Evolutionary conservation across 2,888 invertebrate species (phyloP).

Genomic region (Xanthostigma xanthostigma): DNA sequence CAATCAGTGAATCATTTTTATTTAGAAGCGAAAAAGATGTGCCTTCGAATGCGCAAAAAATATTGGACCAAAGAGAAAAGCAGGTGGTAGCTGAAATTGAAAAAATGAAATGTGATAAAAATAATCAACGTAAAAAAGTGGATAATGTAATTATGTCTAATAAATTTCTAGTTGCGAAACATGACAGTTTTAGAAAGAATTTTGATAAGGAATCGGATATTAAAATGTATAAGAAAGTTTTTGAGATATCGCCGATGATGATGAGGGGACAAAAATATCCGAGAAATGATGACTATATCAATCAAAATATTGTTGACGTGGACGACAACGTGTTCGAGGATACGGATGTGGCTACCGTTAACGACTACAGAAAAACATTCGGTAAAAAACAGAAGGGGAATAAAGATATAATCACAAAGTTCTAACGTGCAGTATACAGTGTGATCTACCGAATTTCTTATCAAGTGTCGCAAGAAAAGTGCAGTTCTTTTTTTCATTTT

Average conservation of each 20-base stretch:
- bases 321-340: not conserved
- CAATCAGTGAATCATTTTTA: not conserved
- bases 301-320: not conserved
- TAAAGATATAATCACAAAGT: not conserved
- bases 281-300: not conserved
- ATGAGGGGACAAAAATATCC: conserved; percentile 1
- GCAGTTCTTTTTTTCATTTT: too few species aligned
- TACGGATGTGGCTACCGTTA: not conserved
- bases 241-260: conserved; percentile 1
- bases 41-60: not conserved
- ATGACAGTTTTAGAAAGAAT: too few species aligned
- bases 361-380: not conserved
- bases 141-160: too few species aligned
- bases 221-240: conserved; percentile 1
- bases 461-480: too few species aligned
- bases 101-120: not conserved
- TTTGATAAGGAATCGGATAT: not conserved
- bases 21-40: not conserved
- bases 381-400: too few species aligned
- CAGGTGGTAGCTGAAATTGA: not conserved
- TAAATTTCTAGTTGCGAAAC: too few species aligned
- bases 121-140: too few species aligned
- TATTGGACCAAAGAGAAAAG: not conserved
- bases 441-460: too few species aligned
- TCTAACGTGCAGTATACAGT: too few species aligned